Conservation (phyloP, 2,888 invertebrate genomes). For the Cheilosia grossa region DNA sequence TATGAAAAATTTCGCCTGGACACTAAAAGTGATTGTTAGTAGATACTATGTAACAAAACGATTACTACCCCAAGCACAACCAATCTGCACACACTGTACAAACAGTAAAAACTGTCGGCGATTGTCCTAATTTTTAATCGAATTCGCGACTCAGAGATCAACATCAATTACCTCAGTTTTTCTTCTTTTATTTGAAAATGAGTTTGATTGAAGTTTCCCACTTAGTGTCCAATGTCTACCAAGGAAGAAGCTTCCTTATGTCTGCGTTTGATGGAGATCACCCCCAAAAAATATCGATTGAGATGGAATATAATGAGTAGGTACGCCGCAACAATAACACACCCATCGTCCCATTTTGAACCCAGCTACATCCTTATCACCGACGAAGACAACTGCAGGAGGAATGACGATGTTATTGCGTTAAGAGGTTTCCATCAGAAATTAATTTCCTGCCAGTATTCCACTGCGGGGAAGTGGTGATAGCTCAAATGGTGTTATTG, state of each 20-base stretch:
- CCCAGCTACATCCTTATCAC: neutral
- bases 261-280: neutral
- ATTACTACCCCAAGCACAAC: slow-evolving; percentile 9
- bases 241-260: neutral
- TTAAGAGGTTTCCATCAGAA: slow-evolving; percentile 46
- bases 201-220: slow-evolving; percentile 1
- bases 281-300: slow-evolving; percentile 17
- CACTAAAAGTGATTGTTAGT: too few relatives aligned
- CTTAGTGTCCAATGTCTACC: neutral
- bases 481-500: neutral
- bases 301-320: slow-evolving; percentile 4
- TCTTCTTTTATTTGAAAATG: neutral
- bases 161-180: slow-evolving; percentile 33
- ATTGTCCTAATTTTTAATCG: slow-evolving; percentile 43
- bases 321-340: neutral
- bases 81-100: neutral
- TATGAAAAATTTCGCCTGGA: too few relatives aligned
- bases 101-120: neutral
- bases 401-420: slow-evolving; percentile 37
- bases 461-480: neutral
- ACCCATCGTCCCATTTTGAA: neutral
- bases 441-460: slow-evolving; percentile 34
- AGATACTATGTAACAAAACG: too few relatives aligned
- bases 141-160: slow-evolving; percentile 22
- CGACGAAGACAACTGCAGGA: slow-evolving; percentile 24